phyloP scores from a whole-genome alignment of 2,888 invertebrate genomes.

The Lucinisca nassula region DNA sequence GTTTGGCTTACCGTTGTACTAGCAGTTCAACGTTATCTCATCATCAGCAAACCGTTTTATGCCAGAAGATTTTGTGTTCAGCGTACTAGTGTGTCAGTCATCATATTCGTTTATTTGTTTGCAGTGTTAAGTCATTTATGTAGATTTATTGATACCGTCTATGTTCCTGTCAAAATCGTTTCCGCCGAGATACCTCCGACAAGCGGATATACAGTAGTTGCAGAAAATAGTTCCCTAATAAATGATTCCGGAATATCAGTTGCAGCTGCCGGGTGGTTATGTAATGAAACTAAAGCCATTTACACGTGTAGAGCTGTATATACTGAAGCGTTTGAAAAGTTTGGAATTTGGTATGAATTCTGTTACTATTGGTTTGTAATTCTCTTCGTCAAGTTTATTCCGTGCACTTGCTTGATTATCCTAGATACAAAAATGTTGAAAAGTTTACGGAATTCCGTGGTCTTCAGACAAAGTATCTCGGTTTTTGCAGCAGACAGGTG shows the following conservation, averaged over 20 bases:
- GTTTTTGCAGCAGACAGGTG: constrained; percentile 89
- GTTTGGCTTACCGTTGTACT: constrained; percentile 97
- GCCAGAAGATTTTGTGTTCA: constrained; percentile 92
- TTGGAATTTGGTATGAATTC: constrained; percentile 93
- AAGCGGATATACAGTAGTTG: background rate
- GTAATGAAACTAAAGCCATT: constrained; percentile 43
- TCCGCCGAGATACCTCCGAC: background rate
- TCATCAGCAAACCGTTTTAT: constrained; percentile 96
- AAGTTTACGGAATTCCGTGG: constrained; percentile 94
- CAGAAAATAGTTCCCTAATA: background rate
- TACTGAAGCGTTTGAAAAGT: constrained; percentile 61
- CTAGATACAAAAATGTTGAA: constrained; percentile 95
- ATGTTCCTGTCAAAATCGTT: constrained; percentile 86
- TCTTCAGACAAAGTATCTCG: constrained; percentile 92
- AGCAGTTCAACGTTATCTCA: constrained; percentile 97
- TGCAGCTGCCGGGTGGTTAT: constrained; percentile 85
- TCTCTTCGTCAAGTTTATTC: constrained; percentile 96
- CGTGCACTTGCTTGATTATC: constrained; percentile 95
- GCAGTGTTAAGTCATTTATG: constrained; percentile 95
- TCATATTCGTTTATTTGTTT: constrained; percentile 92
- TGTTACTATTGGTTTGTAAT: constrained; percentile 93
- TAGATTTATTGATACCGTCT: constrained; percentile 93
- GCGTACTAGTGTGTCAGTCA: constrained; percentile 92
- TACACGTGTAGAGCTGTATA: constrained; percentile 71
- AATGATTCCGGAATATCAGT: background rate